Evolutionary conservation across 2,888 invertebrate genomes (phyloP), one percentile per base, ranked within the genome.

Genomic region (Drosophila planitibia): DNA sequence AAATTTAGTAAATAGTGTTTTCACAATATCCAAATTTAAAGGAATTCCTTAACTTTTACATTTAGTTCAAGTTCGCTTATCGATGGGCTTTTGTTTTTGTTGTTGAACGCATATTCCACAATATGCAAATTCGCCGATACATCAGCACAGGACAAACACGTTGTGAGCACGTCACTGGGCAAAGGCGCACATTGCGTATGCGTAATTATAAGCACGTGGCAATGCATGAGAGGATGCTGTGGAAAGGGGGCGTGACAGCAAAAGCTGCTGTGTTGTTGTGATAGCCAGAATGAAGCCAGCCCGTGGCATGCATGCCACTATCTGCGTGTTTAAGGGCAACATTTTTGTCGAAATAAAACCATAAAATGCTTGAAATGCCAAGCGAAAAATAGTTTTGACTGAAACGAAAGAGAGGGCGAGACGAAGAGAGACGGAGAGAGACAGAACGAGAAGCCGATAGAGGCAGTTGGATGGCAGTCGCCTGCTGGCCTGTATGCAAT

Each of bases 371-470:
- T 84, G 84, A 87, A 90, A 88, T 88, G 89, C 90, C 87, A 81
- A 75, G 88, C 88, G 90, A 74, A 89, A 90, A 90, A 88, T 88
- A 88, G 86, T 87, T 87, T 87, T 89, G 89, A 89, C 88, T 87
- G 79, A 47, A 47, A 25, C 47, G 22, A 16, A 25, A 16, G 16
- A 25, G 47, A 73, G 39, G 30, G 33, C 59, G 39, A 2, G 25
- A 25, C 64, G 32, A 52, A 39, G 33, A 51, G 57, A 41, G 58
- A 54, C 16, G 59, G 32, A 10, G 54, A 54, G 12, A 52, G 33
- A 22, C 19, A 28, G 41, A 33, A 25, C 12, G 28, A 22, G 44
- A 25, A 37, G 35, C 33, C n/a, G 30, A 47, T 6, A 33, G 41
- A 33, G 64, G 30, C 53, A 59, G 63, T 44, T 63, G 39, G n/a